Evolutionary conservation across 2,888 invertebrate species (phyloP), one percentile per base, ranked within the genome.

Genomic region (Idaea dimidiata): DNA sequence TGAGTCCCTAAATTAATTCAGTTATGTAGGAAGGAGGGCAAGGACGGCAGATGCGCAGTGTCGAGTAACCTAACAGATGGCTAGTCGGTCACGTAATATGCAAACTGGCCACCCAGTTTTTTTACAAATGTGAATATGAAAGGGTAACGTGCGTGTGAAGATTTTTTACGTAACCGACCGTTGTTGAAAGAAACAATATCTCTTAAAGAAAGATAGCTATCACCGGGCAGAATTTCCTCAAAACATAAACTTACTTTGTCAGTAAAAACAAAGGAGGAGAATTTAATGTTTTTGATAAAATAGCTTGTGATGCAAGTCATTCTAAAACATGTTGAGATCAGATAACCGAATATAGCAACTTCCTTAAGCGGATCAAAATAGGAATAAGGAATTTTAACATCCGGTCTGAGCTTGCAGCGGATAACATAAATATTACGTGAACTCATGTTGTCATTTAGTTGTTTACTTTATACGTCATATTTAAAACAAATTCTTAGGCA

Each of bases 31-130:
- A 43, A 43, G 43, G 43, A 43, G 79, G 71, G 69, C 80, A 76
- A 79, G 79, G 80, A 59, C 77, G 70, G 70, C 80, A 79, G 77
- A 78, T 74, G 66, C 60, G 67, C 71, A 74, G 78, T 79, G 73
- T 80, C 77, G 64, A 65, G 64, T 83, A 72, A 66, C 78, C 58
- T 62, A 62, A 66, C 74, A 72, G 72, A 75, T 73, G 76, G 67
- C 67, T 43, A 43, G 8, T 43, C 6, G 43, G 43, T 8, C 17
- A 55, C 55, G 5, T 55, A 55, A 55, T 55, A 55, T 17, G 16
- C 55, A 55, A 16, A 55, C 16, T 55, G 17, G 17, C 17, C 55
- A 55, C 55, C 43, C 43, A 43, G 43, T 43, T 43, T 43, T n/a
- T 43, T 43, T 43, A 43, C 43, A 43, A 43, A 43, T 43, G 43